Percentiles rank a stretch among this genome's conserved stretches.
Conservation (phyloP, 92 coral and sea anemone genomes). For the Phenganax subtilis region DNA sequence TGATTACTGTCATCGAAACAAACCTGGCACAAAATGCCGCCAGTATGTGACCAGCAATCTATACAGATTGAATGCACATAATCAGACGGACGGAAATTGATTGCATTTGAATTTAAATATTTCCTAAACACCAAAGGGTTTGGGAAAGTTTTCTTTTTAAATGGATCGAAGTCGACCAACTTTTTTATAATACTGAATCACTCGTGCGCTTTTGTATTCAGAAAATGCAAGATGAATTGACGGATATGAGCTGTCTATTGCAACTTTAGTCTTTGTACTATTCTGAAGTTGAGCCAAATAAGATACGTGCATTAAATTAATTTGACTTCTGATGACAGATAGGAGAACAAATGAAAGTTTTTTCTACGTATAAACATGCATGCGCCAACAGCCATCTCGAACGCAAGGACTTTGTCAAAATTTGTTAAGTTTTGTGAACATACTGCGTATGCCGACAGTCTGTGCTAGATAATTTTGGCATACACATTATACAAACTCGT, state of each 20-base stretch:
- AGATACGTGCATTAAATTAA: constrained; percentile 11
- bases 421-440: no score
- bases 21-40: neutral
- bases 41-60: neutral
- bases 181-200: neutral
- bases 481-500: no score
- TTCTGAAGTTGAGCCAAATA: neutral
- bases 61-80: neutral
- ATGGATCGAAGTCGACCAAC: neutral
- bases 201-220: neutral
- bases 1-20: constrained; percentile 38
- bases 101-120: neutral
- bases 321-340: constrained; percentile 14
- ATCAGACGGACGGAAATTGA: constrained; percentile 2
- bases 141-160: neutral
- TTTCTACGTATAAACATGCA: neutral
- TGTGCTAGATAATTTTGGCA: no score
- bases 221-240: neutral
- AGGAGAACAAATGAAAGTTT: constrained; percentile 5
- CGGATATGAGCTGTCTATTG: neutral
- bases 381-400: neutral
- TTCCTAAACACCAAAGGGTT: neutral
- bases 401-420: neutral
- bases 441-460: no score
- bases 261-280: neutral